Conservation (phyloP, 2,797 vertebrate species). For the Pitangus sulphuratus region DNA sequence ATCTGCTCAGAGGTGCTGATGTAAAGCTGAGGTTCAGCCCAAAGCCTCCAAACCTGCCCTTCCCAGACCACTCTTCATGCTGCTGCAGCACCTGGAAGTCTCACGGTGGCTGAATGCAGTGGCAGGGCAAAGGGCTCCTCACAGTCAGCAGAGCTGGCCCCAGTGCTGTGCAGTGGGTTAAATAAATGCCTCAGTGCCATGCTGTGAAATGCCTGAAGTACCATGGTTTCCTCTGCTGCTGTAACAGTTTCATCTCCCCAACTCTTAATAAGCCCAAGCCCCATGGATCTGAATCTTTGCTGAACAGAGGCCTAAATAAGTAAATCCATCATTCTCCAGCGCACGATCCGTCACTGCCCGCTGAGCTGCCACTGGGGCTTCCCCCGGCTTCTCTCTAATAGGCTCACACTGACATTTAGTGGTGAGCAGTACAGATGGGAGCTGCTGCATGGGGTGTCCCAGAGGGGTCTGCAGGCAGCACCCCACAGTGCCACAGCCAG, state of each 20-base stretch:
- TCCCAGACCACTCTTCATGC: neutral
- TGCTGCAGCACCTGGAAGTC: neutral
- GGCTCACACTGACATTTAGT: neutral
- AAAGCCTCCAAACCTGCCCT: neutral
- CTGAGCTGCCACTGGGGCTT: neutral
- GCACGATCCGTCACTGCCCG: neutral
- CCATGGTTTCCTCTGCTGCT: neutral
- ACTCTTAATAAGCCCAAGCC: neutral
- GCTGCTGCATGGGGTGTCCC: neutral
- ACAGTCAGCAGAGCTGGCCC: neutral
- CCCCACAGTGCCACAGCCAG: neutral
- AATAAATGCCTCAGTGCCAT: neutral
- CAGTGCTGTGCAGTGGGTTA: rapidly evolving
- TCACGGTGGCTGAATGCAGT: rapidly evolving
- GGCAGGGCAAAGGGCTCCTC: neutral
- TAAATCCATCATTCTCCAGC: neutral
- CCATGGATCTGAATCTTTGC: neutral
- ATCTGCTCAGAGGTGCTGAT: neutral
- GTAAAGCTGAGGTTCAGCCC: neutral
- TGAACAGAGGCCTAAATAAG: constrained; percentile 11
- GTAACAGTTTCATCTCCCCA: neutral
- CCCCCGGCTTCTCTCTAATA: neutral
- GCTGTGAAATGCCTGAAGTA: neutral
- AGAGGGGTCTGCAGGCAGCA: neutral
- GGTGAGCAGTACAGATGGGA: neutral